A percentile compares a stretch with the other conserved stretches of the same genome.
phyloP scores from a whole-genome alignment of 2,888 invertebrate species.

The Aphidius colemani region DNA sequence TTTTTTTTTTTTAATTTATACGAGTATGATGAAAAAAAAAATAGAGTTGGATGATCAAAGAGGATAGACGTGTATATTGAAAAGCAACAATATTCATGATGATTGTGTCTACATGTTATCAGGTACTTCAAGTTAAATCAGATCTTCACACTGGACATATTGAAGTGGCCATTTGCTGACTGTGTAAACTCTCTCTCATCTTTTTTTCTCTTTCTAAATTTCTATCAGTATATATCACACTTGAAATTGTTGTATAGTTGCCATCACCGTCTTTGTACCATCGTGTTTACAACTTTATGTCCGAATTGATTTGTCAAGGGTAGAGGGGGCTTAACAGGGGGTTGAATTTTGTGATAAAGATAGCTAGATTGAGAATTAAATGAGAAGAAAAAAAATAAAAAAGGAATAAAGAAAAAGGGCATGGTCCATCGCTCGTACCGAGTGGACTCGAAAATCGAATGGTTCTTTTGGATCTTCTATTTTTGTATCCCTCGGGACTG shows the following conservation, averaged over 20 bases:
- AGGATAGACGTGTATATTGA: neutral
- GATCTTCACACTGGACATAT: conserved; percentile 20
- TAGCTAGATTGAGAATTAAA: too few species aligned
- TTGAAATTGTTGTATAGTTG: too few species aligned
- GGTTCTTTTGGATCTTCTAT: conserved; percentile 19
- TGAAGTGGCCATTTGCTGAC: conserved; percentile 25
- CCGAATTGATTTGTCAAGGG: conserved; percentile 57
- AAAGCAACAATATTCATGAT: neutral
- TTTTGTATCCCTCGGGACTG: conserved; percentile 29
- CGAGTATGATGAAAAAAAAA: neutral
- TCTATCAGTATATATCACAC: neutral
- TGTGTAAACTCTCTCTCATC: conserved; percentile 39
- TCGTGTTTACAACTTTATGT: conserved; percentile 55
- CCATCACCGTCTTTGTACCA: neutral
- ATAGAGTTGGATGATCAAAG: conserved; percentile 11
- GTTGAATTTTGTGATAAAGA: conserved; percentile 6
- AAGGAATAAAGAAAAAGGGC: conserved; percentile 15
- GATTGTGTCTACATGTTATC: neutral
- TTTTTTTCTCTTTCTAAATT: conserved; percentile 32
- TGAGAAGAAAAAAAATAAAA: neutral
- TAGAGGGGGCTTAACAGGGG: conserved; percentile 24
- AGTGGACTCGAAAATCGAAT: conserved; percentile 50
- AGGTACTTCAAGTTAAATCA: conserved; percentile 14
- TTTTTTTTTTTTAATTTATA: too few species aligned
- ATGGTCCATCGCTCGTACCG: conserved; percentile 37